Percentiles rank a stretch among this genome's conserved stretches.
These are phyloP conservation scores for Pegoplata infirma DNA, from an alignment of 2,888 invertebrate species.

Conservation along the genomic window DNA sequence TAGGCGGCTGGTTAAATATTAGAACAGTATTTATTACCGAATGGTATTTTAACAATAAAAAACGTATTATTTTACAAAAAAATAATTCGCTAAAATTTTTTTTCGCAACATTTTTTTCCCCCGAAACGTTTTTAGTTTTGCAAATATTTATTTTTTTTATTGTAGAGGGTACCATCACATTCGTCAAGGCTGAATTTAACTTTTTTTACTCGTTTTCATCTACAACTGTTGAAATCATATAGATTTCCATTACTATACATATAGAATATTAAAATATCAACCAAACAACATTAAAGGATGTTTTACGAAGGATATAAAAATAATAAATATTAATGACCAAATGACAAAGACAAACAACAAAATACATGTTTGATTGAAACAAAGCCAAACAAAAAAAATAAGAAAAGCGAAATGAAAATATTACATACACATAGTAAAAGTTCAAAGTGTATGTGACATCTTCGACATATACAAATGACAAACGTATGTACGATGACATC, in stretches of 20 bases:
- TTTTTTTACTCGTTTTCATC: no score
- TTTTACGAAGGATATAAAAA: conserved; percentile 46
- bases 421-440: no score
- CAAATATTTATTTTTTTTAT: no score
- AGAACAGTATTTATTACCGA: no score
- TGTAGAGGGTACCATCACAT: no score
- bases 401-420: not conserved
- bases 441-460: conserved; percentile 41
- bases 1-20: no score
- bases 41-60: no score
- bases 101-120: no score
- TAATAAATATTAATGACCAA: conserved; percentile 75
- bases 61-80: no score
- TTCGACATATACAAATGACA: conserved; percentile 59
- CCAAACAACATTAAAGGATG: not conserved
- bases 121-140: no score
- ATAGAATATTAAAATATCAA: conserved; percentile 57
- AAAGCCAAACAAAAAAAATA: not conserved
- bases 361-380: conserved; percentile 56
- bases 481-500: conserved; percentile 47
- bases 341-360: conserved; percentile 68
- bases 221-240: not conserved
- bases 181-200: no score
- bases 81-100: no score
- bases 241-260: conserved; percentile 21